Evolutionary conservation across 2,113 vertebrate genomes (phyloP).

Genomic region (Sinocyclocheilus rhinocerous): DNA sequence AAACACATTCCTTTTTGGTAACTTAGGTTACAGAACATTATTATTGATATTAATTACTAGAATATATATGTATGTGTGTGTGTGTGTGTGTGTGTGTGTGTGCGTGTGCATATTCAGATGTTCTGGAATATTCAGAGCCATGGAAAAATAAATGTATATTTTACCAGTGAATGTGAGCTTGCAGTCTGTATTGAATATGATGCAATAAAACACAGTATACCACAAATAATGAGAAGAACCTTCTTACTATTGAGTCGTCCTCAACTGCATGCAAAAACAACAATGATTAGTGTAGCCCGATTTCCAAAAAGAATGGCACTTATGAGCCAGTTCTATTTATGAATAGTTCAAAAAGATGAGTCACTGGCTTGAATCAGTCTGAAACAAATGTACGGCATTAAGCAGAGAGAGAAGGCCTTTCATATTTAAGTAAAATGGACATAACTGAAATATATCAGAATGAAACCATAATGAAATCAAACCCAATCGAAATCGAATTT

Average conservation of each 20-base stretch:
- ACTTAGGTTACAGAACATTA: background rate
- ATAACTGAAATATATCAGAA: background rate
- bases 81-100: too few species aligned
- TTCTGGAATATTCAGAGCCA: background rate
- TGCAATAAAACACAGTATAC: background rate
- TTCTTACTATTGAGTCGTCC: background rate
- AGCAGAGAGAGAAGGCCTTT: background rate
- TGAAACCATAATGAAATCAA: background rate
- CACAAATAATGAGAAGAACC: background rate
- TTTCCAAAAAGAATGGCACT: background rate
- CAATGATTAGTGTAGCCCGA: background rate
- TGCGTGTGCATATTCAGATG: too few species aligned
- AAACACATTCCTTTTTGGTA: background rate
- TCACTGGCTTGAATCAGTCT: background rate
- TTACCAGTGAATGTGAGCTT: background rate
- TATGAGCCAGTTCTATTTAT: background rate
- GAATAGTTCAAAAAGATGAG: slow-evolving; percentile 5
- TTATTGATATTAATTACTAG: background rate
- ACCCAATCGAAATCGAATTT: background rate
- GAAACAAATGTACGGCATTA: background rate
- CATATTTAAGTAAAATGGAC: background rate
- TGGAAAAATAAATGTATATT: background rate
- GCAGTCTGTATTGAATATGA: background rate
- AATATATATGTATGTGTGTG: background rate
- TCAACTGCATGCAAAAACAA: background rate